A percentile compares a stretch with the other conserved stretches of the same genome.
phyloP scores from a whole-genome alignment of 2,113 vertebrate species.

The Clarias gariepinus region DNA sequence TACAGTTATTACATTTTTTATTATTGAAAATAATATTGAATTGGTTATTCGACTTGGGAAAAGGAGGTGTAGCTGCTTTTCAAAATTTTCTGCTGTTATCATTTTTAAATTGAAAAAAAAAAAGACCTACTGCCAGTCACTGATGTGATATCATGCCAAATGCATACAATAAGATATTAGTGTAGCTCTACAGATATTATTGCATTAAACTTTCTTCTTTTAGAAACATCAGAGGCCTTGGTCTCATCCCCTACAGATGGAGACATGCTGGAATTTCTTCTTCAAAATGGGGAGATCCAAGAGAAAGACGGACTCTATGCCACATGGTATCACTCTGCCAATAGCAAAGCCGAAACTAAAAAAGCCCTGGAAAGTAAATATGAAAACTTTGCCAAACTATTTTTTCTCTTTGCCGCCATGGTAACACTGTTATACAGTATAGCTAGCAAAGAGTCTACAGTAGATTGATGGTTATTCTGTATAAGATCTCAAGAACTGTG shows the following conservation, averaged over 20 bases:
- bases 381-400: not conserved
- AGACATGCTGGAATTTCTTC: slow-evolving; percentile 81
- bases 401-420: not conserved
- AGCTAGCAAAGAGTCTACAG: not conserved
- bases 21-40: not conserved
- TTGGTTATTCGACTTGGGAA: not conserved
- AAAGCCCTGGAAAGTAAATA: slow-evolving; percentile 74
- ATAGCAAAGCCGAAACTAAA: slow-evolving; percentile 73
- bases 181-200: not conserved
- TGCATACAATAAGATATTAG: not conserved
- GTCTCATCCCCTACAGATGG: slow-evolving; percentile 63
- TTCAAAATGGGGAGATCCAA: slow-evolving; percentile 68
- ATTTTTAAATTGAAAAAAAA: no score
- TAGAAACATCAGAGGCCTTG: slow-evolving; percentile 45
- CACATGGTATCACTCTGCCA: slow-evolving; percentile 80
- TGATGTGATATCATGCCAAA: no score
- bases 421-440: not conserved
- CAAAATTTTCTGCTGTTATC: no score
- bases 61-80: not conserved
- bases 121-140: not conserved
- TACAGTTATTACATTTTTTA: not conserved
- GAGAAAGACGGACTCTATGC: slow-evolving; percentile 74
- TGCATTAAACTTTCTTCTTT: not conserved
- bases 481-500: not conserved
- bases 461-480: not conserved